Conservation (phyloP, 2,888 invertebrate species). For the Hirtodrosophila confusa region DNA sequence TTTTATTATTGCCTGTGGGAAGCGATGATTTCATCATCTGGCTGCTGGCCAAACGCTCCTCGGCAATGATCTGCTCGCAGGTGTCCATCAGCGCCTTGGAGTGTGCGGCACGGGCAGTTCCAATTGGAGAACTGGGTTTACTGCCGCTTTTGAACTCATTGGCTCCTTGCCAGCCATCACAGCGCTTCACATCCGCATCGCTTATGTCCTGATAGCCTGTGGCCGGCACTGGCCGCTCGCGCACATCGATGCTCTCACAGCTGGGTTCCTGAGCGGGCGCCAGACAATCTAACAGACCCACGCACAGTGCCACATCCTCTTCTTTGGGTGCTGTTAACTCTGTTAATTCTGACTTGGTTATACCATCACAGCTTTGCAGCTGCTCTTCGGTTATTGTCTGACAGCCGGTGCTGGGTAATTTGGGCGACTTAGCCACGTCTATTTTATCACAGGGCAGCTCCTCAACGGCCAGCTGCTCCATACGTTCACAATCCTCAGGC, state of each 20-base stretch:
- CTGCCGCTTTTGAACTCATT: slow-evolving; percentile 14
- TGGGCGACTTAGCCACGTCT: slow-evolving; percentile 63
- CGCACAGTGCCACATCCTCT: slow-evolving; percentile 69
- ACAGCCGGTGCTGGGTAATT: slow-evolving; percentile 66
- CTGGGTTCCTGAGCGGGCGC: slow-evolving; percentile 66
- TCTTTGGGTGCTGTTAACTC: slow-evolving; percentile 35
- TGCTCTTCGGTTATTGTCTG: slow-evolving; percentile 68
- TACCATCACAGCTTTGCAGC: slow-evolving; percentile 67
- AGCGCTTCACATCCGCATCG: slow-evolving; percentile 56
- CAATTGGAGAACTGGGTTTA: slow-evolving; percentile 68
- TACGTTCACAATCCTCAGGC: slow-evolving; percentile 42
- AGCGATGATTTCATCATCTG: slow-evolving; percentile 70
- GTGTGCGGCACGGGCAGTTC: slow-evolving; percentile 73
- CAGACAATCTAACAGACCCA: slow-evolving; percentile 62
- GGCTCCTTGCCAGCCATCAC: slow-evolving; percentile 46
- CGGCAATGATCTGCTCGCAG: slow-evolving; percentile 81
- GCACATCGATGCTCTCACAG: slow-evolving; percentile 67
- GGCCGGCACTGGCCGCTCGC: slow-evolving; percentile 54
- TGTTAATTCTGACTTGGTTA: background rate
- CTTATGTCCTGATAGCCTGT: slow-evolving; percentile 68
- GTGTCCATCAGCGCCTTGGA: slow-evolving; percentile 79
- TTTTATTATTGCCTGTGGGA: slow-evolving; percentile 25
- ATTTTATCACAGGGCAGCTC: slow-evolving; percentile 78
- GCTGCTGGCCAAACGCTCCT: slow-evolving; percentile 74
- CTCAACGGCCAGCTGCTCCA: slow-evolving; percentile 66